These are phyloP conservation scores for Neogale vison DNA, from an alignment of 2,113 vertebrate genomes.

Conservation along the genomic window DNA sequence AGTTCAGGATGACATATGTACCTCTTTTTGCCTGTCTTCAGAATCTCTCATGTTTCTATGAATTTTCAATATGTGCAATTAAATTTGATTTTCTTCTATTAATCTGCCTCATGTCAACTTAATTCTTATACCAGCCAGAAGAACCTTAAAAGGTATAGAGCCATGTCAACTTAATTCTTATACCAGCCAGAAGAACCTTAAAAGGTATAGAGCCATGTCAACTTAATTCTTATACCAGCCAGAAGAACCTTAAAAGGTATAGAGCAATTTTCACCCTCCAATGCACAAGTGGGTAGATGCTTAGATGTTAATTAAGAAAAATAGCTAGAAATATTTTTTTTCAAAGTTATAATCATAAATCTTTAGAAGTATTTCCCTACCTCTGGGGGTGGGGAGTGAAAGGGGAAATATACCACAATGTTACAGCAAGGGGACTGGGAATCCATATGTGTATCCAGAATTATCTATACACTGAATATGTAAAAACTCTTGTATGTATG, in stretches of 20 bases:
- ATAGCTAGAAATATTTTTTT: constrained; percentile 6
- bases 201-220: background rate
- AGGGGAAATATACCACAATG: too few relatives aligned
- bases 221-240: background rate
- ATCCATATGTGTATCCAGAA: background rate
- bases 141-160: background rate
- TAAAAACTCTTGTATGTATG: background rate
- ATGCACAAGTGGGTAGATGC: background rate
- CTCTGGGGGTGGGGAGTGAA: too few relatives aligned
- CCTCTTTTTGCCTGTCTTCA: background rate
- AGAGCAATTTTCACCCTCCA: background rate
- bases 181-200: background rate
- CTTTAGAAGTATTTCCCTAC: background rate
- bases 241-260: background rate
- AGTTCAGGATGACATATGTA: background rate
- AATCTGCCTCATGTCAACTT: background rate
- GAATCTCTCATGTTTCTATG: background rate
- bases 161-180: too few relatives aligned
- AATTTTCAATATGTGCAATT: background rate
- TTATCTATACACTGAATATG: background rate
- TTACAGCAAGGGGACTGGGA: background rate
- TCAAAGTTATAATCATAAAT: background rate
- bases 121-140: background rate
- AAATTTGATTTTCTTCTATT: background rate
- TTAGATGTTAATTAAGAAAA: background rate